phyloP scores from a whole-genome alignment of 2,113 vertebrate genomes.

The Galbula dea region DNA sequence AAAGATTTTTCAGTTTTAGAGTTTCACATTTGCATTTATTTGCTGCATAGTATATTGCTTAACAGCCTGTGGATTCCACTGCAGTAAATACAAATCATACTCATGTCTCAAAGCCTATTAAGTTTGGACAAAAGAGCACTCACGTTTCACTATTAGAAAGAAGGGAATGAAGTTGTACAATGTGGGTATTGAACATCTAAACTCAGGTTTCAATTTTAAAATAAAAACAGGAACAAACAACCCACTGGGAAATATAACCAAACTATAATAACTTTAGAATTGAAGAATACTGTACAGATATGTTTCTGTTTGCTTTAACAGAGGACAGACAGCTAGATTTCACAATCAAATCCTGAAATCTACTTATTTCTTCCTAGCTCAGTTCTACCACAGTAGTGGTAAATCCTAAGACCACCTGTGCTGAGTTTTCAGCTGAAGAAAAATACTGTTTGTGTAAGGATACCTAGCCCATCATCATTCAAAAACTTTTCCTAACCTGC shows the following conservation, averaged over 20 bases:
- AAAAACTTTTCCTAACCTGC: conserved; percentile 74
- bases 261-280: background rate
- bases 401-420: background rate
- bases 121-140: background rate
- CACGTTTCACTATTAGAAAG: background rate
- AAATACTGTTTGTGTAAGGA: background rate
- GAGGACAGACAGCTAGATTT: background rate
- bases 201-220: background rate
- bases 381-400: background rate
- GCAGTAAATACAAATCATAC: background rate
- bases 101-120: background rate
- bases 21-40: background rate
- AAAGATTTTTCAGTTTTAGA: background rate
- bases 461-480: rapidly evolving
- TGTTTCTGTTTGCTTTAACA: background rate
- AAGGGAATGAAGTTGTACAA: background rate
- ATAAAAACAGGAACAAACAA: background rate
- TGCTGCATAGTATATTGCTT: background rate
- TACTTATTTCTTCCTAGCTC: background rate
- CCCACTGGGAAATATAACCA: background rate
- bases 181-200: background rate
- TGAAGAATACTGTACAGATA: background rate
- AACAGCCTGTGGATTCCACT: background rate
- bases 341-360: background rate
- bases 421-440: background rate